phyloP scores from a whole-genome alignment of 2,113 vertebrate species.

The Pluvialis apricaria region DNA sequence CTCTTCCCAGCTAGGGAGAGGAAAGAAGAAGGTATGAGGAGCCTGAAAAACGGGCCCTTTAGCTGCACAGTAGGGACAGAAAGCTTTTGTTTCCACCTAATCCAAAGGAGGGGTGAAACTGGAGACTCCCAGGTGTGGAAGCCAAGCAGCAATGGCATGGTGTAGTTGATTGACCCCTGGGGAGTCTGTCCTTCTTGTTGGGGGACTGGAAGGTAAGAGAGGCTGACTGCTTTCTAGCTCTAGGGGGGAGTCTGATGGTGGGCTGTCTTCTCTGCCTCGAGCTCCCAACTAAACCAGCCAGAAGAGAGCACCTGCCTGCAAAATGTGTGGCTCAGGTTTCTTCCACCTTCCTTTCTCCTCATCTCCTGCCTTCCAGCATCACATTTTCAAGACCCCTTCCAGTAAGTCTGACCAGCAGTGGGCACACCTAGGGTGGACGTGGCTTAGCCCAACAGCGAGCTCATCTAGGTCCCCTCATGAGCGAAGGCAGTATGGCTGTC shows the following conservation, averaged over 20 bases:
- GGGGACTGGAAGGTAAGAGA: background rate
- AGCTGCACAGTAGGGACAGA: background rate
- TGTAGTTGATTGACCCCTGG: background rate
- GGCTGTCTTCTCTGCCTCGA: fast-evolving
- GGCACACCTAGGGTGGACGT: background rate
- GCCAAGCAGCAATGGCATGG: background rate
- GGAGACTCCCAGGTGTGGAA: background rate
- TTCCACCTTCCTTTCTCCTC: background rate
- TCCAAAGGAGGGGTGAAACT: background rate
- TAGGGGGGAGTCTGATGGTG: background rate
- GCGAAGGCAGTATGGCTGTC: fast-evolving
- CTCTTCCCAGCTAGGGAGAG: background rate
- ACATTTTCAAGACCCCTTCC: background rate
- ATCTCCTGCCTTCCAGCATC: background rate
- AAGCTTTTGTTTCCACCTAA: background rate
- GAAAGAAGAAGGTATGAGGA: background rate
- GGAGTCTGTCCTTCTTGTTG: background rate
- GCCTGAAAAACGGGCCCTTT: background rate
- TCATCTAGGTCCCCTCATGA: fast-evolving
- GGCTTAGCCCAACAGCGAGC: background rate
- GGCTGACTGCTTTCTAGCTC: background rate
- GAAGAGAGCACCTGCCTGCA: background rate
- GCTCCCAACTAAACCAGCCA: background rate
- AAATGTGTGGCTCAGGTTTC: background rate
- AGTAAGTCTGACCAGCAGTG: background rate